Evolutionary conservation across 2,888 invertebrate genomes (phyloP), one percentile per base, ranked within the genome.

Genomic region (Panopea generosa): DNA sequence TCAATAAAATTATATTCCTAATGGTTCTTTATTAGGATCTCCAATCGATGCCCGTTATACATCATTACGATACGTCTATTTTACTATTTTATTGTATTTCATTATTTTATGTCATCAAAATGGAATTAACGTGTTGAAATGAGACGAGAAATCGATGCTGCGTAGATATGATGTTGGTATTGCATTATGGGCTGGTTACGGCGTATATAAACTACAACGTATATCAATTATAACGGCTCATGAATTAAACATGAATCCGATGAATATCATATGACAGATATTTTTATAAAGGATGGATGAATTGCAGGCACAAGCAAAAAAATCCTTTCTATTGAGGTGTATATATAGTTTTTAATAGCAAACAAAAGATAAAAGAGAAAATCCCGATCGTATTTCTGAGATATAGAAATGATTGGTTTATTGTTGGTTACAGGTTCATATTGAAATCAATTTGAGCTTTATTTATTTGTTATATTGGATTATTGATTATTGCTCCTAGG

Each of bases 41-140:
- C 6, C 55, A 69, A 72, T 77, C 71, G 69, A 68, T 77, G 68
- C 45, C 72, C 65, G 69, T 77, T 72, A 68, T 65, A 59, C 52
- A 22, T 63, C 68, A 77, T 72, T 68, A 69, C 68, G 60, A 65
- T 77, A 72, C 43, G 62, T 65, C 72, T 77, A 63, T 68, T 72
- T 69, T 69, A 61, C 72, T 52, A 60, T 72, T 70, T 53, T 72
- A 77, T 77, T 73, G 69, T 66, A 66, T 55, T 72, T 68, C 60
- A 72, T 71, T 72, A 62, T 65, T 72, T 78, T 69, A 80, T 73
- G 57, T 77, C 70, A 70, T 76, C 73, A 73, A 76, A 80, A 70
- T 70, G 74, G 76, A 63, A 76, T 73, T 73, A 77, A 73, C 76
- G 67, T 72, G 68, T 80, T 68, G 60, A 77, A 68, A 65, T 26